phyloP scores from a whole-genome alignment of 37 sponge, comb jelly and placozoan genomes.

The Oopsacas minuta region DNA sequence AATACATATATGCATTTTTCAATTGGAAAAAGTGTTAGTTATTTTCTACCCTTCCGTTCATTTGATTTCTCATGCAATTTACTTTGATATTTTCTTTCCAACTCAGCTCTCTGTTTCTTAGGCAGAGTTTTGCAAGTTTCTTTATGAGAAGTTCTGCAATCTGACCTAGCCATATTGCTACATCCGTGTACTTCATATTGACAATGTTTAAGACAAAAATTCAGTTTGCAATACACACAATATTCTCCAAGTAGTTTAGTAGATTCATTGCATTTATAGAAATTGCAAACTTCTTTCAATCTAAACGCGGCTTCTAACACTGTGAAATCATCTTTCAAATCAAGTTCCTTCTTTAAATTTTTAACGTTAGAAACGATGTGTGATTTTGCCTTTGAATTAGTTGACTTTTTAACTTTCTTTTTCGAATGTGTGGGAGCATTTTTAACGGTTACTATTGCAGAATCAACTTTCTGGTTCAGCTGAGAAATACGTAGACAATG shows the following conservation, averaged over 20 bases:
- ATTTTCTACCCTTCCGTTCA: neutral
- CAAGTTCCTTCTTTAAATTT: neutral
- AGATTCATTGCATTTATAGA: neutral
- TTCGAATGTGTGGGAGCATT: neutral
- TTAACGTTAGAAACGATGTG: neutral
- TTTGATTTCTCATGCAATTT: neutral
- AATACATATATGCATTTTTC: too few species aligned
- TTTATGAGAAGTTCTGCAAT: neutral
- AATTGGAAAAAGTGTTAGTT: too few species aligned
- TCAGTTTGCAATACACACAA: neutral
- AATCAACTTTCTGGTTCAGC: neutral
- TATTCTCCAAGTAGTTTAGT: neutral
- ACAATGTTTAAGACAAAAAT: neutral
- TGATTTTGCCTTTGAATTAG: neutral
- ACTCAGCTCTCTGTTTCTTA: neutral
- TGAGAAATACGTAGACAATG: neutral
- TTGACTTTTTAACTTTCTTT: neutral
- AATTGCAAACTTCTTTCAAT: constrained; percentile 1
- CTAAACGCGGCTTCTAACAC: constrained; percentile 6
- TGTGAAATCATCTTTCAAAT: neutral
- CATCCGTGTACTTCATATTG: neutral
- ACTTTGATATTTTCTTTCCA: neutral
- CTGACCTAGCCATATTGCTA: neutral
- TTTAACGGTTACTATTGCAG: neutral
- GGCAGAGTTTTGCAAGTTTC: neutral